These are phyloP conservation scores for Anableps anableps DNA, from an alignment of 2,797 vertebrate genomes.

Conservation along the genomic window DNA sequence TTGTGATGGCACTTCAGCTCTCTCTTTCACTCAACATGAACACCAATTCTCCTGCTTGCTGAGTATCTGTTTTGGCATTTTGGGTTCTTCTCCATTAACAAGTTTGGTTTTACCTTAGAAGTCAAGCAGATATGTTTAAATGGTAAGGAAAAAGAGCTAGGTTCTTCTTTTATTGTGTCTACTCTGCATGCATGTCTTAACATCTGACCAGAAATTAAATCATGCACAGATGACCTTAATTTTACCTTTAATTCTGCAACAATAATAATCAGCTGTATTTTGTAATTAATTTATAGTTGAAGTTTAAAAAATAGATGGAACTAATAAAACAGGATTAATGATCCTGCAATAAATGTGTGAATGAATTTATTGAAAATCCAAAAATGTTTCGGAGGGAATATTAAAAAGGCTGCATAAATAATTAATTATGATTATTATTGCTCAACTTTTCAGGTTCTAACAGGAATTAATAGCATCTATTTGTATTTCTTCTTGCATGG, in stretches of 20 bases:
- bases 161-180: conserved; percentile 16
- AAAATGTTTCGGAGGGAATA: background rate
- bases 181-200: background rate
- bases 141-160: conserved; percentile 31
- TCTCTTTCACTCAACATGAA: conserved; percentile 17
- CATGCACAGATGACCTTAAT: background rate
- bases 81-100: conserved; percentile 38
- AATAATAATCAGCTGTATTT: background rate
- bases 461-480: background rate
- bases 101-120: conserved; percentile 45
- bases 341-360: background rate
- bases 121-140: conserved; percentile 30
- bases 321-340: background rate
- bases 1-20: background rate
- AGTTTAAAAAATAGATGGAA: background rate
- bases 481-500: background rate
- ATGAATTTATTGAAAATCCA: background rate
- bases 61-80: conserved; percentile 51
- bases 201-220: background rate
- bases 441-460: background rate
- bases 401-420: conserved; percentile 1
- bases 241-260: background rate
- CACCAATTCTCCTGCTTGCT: no score
- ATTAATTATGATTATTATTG: background rate
- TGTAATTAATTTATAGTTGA: background rate